Conservation (phyloP, 2,113 vertebrate genomes). For the Cebidichthys violaceus region DNA sequence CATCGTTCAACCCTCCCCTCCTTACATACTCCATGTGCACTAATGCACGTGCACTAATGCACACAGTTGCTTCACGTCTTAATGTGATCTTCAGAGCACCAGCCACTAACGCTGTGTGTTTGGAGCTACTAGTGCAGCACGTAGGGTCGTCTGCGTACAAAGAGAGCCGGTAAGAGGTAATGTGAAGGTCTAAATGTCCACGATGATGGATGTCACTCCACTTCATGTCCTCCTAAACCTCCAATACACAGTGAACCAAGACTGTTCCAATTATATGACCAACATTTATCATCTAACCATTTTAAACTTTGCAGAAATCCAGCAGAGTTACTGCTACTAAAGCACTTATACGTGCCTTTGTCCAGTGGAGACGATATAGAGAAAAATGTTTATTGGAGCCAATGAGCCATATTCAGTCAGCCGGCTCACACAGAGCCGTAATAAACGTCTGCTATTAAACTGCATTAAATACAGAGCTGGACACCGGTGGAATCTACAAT, state of each 20-base stretch:
- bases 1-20: conserved; percentile 28
- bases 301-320: conserved; percentile 29
- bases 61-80: conserved; percentile 13
- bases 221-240: conserved; percentile 4
- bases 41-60: conserved; percentile 13
- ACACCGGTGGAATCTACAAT: conserved; percentile 2
- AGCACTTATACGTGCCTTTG: neutral
- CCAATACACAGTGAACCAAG: conserved; percentile 9
- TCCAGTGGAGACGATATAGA: conserved; percentile 19
- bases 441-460: neutral
- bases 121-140: neutral
- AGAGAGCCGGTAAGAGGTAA: conserved; percentile 8
- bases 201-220: conserved; percentile 18
- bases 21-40: conserved; percentile 6
- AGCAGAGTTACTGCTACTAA: neutral
- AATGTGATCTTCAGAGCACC: conserved; percentile 44
- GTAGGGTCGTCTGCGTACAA: conserved; percentile 16
- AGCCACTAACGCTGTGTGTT: conserved; percentile 12
- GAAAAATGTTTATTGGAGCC: conserved; percentile 22
- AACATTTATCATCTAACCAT: conserved; percentile 23
- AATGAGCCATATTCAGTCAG: conserved; percentile 21
- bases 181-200: neutral
- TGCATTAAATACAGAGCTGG: conserved; percentile 18
- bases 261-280: conserved; percentile 10
- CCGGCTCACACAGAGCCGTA: conserved; percentile 16